Conservation (phyloP, 2,888 invertebrate species). For the Mycalesis mineus region DNA sequence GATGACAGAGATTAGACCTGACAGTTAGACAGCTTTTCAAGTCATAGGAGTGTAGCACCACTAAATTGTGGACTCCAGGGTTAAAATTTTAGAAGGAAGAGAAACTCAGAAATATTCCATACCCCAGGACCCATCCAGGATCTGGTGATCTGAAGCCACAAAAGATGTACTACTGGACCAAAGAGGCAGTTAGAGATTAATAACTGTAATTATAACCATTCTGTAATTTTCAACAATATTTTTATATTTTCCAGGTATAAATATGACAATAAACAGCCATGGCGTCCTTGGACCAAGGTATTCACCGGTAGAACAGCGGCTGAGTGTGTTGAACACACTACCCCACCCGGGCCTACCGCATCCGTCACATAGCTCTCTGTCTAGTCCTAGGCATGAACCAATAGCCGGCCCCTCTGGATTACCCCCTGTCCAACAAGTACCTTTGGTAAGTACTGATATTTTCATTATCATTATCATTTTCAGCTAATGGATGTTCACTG, state of each 20-base stretch:
- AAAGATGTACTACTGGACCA: too few species aligned
- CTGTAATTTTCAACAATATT: background rate
- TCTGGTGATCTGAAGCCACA: too few species aligned
- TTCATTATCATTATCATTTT: background rate
- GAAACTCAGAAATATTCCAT: too few species aligned
- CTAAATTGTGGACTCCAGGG: too few species aligned
- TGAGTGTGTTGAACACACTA: slow-evolving; percentile 62
- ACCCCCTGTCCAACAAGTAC: slow-evolving; percentile 92
- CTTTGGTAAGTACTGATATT: slow-evolving; percentile 79
- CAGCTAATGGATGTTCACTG: too few species aligned
- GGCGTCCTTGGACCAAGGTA: slow-evolving; percentile 54
- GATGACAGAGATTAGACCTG: too few species aligned
- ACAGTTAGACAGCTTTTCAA: too few species aligned
- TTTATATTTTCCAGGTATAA: slow-evolving; percentile 65
- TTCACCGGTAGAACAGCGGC: slow-evolving; percentile 65
- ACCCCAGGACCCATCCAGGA: too few species aligned
- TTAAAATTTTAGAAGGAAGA: too few species aligned
- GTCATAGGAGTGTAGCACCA: too few species aligned
- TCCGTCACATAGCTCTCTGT: slow-evolving; percentile 62
- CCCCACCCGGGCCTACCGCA: slow-evolving; percentile 62
- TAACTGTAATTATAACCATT: too few species aligned
- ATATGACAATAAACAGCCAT: slow-evolving; percentile 79
- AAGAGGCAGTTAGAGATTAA: too few species aligned
- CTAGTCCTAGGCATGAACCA: slow-evolving; percentile 84
- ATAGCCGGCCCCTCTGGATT: slow-evolving; percentile 90